Base-by-base conservation (phyloP, 2,888 invertebrate species). In the Steromphala cineraria region DNA sequence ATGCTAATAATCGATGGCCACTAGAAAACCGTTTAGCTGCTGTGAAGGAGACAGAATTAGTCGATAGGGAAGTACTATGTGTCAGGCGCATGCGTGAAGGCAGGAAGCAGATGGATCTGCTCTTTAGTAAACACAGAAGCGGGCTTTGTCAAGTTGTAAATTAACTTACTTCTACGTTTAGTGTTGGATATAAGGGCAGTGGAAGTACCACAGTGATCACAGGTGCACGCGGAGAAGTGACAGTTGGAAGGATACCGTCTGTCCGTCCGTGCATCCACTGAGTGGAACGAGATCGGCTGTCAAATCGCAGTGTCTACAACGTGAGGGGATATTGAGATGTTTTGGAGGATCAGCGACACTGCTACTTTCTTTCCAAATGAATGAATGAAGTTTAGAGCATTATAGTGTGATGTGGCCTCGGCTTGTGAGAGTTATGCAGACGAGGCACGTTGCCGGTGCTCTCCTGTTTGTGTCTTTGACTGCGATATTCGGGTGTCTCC, bases 401-500 rank as follows among this genome's bases (percentile, higher is more conserved):
- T 40, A 21, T 17, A 71, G 71, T 79, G 79, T 80, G 75, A 82
- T 83, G 82, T 79, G 78, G 40, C 31, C 75, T 3, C 79, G 79
- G n/a, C 53, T 67, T 28, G 52, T 78, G 21, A 78, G 80, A 74
- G 80, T 55, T 62, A 82, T 83, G 80, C 80, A 80, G 53, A 53
- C 62, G 40, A 80, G 83, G 36, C 75, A 81, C 46, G 62, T 80
- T 8, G 82, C 79, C 28, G 75, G 67, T 24, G 76, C 52, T 19
- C 40, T 82, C 53, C 53, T 78, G n/a, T 52, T 67, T 4, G 79
- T 82, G 36, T 74, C 71, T 55, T 21, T 83, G 46, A 78, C 79
- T 19, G 82, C 79, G n/a, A 67, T 82, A n/a, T 75, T 84, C 21
- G 78, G 80, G 62, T 84, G 82, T 52, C 56, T 82, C n/a, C 84